A percentile compares a stretch with the other conserved stretches of the same genome.
Conservation (phyloP, 1,140 invertebrate species). For the Coptotermes formosanus region DNA sequence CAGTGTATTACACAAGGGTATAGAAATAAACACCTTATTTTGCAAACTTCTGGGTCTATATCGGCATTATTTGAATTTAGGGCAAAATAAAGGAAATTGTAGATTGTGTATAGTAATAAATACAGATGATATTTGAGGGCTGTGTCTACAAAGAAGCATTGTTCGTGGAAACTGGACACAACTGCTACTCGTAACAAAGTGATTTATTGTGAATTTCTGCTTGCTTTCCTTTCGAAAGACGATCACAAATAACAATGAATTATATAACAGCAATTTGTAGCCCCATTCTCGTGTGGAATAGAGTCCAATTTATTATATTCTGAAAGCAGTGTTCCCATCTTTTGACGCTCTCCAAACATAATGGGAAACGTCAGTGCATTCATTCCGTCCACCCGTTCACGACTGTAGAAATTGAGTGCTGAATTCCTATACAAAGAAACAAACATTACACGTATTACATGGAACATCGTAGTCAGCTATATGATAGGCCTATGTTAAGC, state of each 20-base stretch:
- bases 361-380: conserved; percentile 5
- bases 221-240: background rate
- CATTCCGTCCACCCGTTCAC: background rate
- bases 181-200: background rate
- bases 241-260: conserved; percentile 13
- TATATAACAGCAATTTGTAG: conserved; percentile 14
- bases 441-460: no score
- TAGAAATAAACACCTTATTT: no score
- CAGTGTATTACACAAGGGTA: no score
- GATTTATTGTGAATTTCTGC: conserved; percentile 16
- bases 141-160: background rate
- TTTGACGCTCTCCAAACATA: conserved; percentile 3
- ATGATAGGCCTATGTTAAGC: no score
- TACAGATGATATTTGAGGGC: background rate
- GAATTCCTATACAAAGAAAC: background rate
- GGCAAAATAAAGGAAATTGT: background rate
- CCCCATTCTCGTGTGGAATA: background rate
- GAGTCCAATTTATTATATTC: conserved; percentile 4
- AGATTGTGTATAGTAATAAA: background rate
- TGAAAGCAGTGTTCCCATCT: background rate
- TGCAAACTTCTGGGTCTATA: no score
- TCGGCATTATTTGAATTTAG: no score
- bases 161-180: background rate
- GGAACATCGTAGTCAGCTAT: no score
- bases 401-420: background rate